Percentiles rank a stretch among this genome's conserved stretches.
Evolutionary conservation across 2,888 invertebrate species (phyloP).

Genomic region (Nomada ferruginata): DNA sequence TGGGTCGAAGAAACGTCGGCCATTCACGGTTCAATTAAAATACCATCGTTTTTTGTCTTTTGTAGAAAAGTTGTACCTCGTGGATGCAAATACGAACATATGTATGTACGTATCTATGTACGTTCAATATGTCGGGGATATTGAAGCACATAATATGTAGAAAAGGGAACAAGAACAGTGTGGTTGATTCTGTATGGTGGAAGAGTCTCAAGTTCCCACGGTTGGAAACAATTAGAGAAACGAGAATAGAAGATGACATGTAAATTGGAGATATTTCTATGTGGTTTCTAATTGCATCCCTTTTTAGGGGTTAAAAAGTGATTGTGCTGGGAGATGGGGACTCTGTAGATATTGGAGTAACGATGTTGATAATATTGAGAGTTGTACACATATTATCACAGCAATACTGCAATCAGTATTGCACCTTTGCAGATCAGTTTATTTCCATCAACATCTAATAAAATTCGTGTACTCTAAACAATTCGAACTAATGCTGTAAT

Average conservation of each 20-base stretch:
- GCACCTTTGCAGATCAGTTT: too few relatives aligned
- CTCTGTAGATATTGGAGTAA: neutral
- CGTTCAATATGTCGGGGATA: slow-evolving; percentile 13
- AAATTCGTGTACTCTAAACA: too few relatives aligned
- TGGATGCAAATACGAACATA: slow-evolving; percentile 11
- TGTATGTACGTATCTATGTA: neutral
- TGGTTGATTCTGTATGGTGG: slow-evolving; percentile 28
- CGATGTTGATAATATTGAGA: too few relatives aligned
- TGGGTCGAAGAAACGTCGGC: slow-evolving; percentile 41
- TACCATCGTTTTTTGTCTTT: slow-evolving; percentile 42
- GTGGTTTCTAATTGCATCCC: neutral
- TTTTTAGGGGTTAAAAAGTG: neutral
- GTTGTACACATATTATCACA: too few relatives aligned
- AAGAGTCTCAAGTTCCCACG: slow-evolving; percentile 27
- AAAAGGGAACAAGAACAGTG: neutral
- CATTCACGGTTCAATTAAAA: slow-evolving; percentile 65
- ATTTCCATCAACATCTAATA: too few relatives aligned
- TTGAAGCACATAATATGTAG: neutral
- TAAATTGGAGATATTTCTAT: neutral
- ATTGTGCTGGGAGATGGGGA: too few relatives aligned
- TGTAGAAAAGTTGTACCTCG: slow-evolving; percentile 39
- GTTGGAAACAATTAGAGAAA: slow-evolving; percentile 21
- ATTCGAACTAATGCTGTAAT: too few relatives aligned
- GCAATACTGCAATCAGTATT: too few relatives aligned
- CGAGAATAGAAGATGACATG: neutral